Evolutionary conservation across 23 tunicate genomes (phyloP).

Genomic region (Diplosoma virens): DNA sequence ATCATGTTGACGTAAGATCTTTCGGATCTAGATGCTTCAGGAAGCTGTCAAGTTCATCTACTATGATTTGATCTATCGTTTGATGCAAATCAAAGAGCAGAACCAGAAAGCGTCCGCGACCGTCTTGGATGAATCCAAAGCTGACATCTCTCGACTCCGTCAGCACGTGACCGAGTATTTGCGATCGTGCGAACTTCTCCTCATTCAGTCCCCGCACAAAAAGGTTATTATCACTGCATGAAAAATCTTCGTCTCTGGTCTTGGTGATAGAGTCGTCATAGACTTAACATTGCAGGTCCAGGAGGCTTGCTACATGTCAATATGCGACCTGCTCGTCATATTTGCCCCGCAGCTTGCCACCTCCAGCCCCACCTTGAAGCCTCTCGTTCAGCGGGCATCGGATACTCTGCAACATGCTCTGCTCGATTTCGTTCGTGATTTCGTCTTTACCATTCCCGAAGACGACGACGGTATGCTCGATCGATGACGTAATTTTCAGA

Average conservation of each 20-base stretch:
- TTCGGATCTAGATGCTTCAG: conserved; percentile 48
- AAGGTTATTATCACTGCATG: conserved; percentile 26
- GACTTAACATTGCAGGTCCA: conserved; percentile 61
- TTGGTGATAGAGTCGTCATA: not conserved
- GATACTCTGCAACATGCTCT: conserved; percentile 76
- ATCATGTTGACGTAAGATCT: not conserved
- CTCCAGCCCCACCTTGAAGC: conserved; percentile 49
- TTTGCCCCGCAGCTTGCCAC: conserved; percentile 91
- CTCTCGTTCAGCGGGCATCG: conserved; percentile 79
- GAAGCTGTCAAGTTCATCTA: conserved; percentile 75
- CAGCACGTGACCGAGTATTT: conserved; percentile 62
- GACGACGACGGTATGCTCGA: conserved; percentile 67
- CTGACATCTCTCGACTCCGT: conserved; percentile 58
- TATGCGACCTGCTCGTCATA: conserved; percentile 74
- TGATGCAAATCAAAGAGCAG: conserved; percentile 35
- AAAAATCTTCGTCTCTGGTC: not conserved
- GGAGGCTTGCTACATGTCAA: conserved; percentile 82
- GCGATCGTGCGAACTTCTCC: conserved; percentile 40
- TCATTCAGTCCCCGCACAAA: conserved; percentile 65
- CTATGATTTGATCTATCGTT: conserved; percentile 62
- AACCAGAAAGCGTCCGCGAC: conserved; percentile 23
- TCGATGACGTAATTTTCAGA: not conserved
- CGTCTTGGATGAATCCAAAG: conserved; percentile 46
- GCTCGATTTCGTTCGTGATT: conserved; percentile 70
- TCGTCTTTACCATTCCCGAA: conserved; percentile 64